Conservation (phyloP, 2,797 vertebrate species). For the Tragelaphus eurycerus region DNA sequence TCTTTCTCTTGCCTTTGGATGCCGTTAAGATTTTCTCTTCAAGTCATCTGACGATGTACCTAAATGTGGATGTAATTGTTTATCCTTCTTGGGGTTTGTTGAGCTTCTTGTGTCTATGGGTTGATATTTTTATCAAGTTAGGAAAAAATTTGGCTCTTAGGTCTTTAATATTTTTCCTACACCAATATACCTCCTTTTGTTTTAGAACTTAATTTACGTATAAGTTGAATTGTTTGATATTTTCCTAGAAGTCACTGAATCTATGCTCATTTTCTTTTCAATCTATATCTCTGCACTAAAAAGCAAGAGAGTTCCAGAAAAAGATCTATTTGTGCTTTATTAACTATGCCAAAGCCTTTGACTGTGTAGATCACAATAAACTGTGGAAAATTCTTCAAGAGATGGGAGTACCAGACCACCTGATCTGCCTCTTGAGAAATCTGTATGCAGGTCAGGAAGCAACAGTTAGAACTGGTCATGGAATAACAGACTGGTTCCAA, state of each 20-base stretch:
- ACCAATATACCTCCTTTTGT: background rate
- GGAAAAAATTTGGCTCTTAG: background rate
- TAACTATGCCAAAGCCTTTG: too few species aligned
- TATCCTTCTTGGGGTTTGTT: background rate
- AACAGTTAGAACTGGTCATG: too few species aligned
- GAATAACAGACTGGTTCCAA: too few species aligned
- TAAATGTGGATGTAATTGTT: background rate
- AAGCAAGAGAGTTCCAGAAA: too few species aligned
- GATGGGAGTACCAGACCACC: too few species aligned
- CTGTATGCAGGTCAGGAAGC: too few species aligned
- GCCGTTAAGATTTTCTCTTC: background rate
- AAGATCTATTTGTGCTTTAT: too few species aligned
- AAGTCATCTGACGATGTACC: background rate
- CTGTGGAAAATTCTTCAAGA: too few species aligned
- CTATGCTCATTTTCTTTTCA: background rate
- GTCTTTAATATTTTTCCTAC: conserved; percentile 10
- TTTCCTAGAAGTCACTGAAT: background rate
- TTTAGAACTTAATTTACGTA: background rate
- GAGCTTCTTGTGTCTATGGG: background rate
- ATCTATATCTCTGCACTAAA: background rate
- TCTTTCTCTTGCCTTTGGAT: background rate
- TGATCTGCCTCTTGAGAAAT: too few species aligned
- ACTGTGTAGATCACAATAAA: too few species aligned
- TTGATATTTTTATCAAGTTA: conserved; percentile 25
- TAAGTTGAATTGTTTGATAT: background rate